These are phyloP conservation scores for Rhagoletis pomonella DNA, from an alignment of 1,140 invertebrate species.

Conservation along the genomic window DNA sequence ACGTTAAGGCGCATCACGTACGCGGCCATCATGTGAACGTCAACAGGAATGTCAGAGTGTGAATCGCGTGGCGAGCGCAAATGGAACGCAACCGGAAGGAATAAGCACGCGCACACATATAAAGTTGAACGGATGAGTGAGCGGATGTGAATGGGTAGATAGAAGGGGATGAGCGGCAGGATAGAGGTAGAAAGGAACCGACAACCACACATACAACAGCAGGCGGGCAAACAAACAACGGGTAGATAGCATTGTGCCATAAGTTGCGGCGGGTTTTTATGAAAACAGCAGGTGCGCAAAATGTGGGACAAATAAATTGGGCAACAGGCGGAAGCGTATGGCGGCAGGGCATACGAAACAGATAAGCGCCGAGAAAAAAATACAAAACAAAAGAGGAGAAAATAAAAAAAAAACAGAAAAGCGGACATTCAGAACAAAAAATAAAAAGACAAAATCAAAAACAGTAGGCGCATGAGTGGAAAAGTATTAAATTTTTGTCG, in stretches of 20 bases:
- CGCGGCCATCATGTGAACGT: slow-evolving; percentile 15
- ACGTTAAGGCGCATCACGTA: slow-evolving; percentile 7
- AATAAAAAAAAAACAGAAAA: not conserved
- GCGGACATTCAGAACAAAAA: not conserved
- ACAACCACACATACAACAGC: not conserved
- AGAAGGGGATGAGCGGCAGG: not conserved
- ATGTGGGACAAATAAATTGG: not conserved
- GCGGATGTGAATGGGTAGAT: slow-evolving; percentile 1
- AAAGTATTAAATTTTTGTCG: slow-evolving; percentile 4
- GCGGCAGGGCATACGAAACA: not conserved
- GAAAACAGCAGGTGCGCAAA: slow-evolving; percentile 32
- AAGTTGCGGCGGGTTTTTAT: slow-evolving; percentile 33
- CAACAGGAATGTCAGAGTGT: not conserved
- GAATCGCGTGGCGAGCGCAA: not conserved
- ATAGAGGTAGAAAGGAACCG: not conserved
- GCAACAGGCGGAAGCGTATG: not conserved
- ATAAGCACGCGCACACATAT: not conserved
- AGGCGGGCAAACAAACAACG: not conserved
- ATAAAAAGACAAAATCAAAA: not conserved
- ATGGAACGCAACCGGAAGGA: slow-evolving; percentile 16
- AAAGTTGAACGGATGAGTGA: not conserved
- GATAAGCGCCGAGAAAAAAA: not conserved
- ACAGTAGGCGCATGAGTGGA: not conserved
- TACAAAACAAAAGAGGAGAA: not conserved
- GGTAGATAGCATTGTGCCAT: not conserved